Evolutionary conservation across 1,140 invertebrate species (phyloP).

Genomic region (Steinernema khuongi): DNA sequence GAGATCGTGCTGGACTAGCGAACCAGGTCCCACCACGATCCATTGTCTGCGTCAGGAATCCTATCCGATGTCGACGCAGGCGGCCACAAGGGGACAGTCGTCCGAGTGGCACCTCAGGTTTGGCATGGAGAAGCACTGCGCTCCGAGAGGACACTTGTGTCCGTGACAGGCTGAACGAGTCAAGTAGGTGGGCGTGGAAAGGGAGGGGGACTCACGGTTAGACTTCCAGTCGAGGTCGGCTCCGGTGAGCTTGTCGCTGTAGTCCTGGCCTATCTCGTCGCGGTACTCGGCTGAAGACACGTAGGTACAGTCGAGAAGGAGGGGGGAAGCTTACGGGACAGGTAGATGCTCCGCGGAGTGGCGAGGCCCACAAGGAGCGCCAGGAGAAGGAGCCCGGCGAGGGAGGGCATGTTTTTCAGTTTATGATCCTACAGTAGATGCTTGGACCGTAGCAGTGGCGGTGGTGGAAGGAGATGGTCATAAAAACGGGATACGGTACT

Average conservation of each 20-base stretch:
- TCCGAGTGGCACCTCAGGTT: not conserved
- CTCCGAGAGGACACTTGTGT: not conserved
- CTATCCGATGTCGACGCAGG: slow-evolving; percentile 7
- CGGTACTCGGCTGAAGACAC: not conserved
- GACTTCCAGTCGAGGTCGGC: not conserved
- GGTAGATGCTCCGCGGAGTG: not conserved
- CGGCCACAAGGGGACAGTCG: not conserved
- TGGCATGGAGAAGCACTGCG: not conserved
- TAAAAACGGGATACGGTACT: not conserved
- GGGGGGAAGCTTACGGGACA: not conserved
- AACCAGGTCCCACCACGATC: too few relatives aligned
- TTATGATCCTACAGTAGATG: not conserved
- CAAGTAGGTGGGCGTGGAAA: not conserved
- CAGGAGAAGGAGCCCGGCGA: not conserved
- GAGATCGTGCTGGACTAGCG: too few relatives aligned
- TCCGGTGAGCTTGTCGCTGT: not conserved
- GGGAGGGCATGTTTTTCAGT: not conserved
- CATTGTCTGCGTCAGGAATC: too few relatives aligned
- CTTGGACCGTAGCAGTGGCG: not conserved
- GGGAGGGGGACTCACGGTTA: not conserved
- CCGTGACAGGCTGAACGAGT: not conserved
- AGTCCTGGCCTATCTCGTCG: not conserved
- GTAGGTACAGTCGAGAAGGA: not conserved
- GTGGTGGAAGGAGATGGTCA: not conserved
- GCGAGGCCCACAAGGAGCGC: not conserved